Evolutionary conservation across 2,113 vertebrate genomes (phyloP).

Genomic region (Ardeotis arabs): DNA sequence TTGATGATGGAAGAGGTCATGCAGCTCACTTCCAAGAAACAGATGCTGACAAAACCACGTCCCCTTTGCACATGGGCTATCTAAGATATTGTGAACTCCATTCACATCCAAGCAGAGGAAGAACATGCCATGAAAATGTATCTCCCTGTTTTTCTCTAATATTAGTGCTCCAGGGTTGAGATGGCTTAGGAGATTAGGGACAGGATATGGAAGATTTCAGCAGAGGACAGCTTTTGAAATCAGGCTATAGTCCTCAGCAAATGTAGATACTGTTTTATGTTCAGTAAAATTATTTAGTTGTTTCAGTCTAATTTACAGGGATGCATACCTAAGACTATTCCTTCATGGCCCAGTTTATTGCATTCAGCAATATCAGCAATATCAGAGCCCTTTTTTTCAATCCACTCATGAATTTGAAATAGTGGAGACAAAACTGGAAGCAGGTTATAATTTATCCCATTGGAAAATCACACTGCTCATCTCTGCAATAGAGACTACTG

Average conservation of each 20-base stretch:
- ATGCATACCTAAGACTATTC: background rate
- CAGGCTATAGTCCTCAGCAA: background rate
- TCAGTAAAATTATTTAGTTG: background rate
- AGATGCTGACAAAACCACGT: background rate
- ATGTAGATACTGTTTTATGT: background rate
- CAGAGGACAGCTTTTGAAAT: conserved; percentile 1
- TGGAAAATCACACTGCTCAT: background rate
- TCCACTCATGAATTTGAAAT: background rate
- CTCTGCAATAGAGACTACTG: background rate
- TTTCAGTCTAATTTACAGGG: background rate
- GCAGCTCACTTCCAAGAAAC: background rate
- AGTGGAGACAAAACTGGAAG: background rate
- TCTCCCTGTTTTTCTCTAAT: conserved; percentile 2
- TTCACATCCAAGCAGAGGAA: background rate
- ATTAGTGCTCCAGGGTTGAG: conserved; percentile 11
- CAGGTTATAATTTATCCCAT: background rate
- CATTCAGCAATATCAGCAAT: background rate
- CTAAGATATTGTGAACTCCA: background rate
- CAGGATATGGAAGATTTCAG: conserved; percentile 55
- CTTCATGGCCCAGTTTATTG: background rate
- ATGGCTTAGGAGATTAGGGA: conserved; percentile 15
- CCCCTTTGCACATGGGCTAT: background rate
- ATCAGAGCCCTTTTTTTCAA: background rate
- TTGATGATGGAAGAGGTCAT: background rate
- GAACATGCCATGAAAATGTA: background rate